Evolutionary conservation across 2,113 vertebrate species (phyloP), one percentile per base, ranked within the genome.

Genomic region (Mohoua ochrocephala): DNA sequence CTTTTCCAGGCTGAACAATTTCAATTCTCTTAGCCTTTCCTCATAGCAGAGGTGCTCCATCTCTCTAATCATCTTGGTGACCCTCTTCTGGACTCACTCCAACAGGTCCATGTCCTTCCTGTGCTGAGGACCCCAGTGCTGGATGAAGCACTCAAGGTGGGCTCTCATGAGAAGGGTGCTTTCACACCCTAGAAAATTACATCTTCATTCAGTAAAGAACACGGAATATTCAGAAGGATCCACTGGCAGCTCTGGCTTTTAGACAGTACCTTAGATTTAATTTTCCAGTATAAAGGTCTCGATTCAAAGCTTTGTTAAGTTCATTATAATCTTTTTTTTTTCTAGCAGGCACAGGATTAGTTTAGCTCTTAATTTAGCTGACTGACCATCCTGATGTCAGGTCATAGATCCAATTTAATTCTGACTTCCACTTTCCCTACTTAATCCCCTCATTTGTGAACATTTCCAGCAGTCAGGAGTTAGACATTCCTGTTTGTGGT

Each of bases 311-410:
- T 89, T 84, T 84, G 60, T 84, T 64, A 87, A 91, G 61, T 95
- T 91, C 89, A 85, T 65, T 37, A 41, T 37, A 91, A 16, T 73
- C 26, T 79, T 87, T 81, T 79, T 87, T 81, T 77, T 82, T 95
- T 63, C 84, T 76, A 65, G 39, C 35, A 82, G 45, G 26, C 33
- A 54, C 10, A 50, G 63, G 82, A 79, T 90, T 76, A 87, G 44
- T 91, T 92, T 78, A 67, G 53, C 65, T 93, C 59, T 87, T 94
- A 82, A 93, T 96, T 85, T 96, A 95, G 42, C 53, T 79, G 53
- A 83, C 78, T 7, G 1, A 84, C 91, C 67, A 77, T 93, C 78
- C 75, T 79, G 33, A 87, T 94, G 63, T 89, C 39, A 87, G 81
- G 82, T 91, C 84, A 76, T 67, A 87, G 63, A 91, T 87, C 85